Conservation (phyloP, 2,888 invertebrate species). For the Campoplex capitator region DNA sequence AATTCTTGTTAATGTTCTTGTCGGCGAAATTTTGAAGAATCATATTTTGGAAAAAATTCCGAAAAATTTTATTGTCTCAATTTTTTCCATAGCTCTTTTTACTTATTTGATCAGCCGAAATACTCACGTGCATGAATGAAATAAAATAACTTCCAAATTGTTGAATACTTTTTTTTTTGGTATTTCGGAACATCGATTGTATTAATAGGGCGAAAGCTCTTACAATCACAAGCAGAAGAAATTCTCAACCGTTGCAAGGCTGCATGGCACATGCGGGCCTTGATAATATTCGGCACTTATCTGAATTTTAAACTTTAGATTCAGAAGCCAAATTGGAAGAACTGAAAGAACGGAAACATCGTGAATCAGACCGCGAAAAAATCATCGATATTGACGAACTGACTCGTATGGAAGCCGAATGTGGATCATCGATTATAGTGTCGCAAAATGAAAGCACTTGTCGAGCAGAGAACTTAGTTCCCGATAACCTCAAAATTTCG, state of each 20-base stretch:
- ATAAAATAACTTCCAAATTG: neutral
- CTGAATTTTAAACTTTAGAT: neutral
- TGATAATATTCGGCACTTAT: neutral
- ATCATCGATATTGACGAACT: neutral
- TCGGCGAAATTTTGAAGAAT: too few relatives aligned
- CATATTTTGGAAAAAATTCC: too few relatives aligned
- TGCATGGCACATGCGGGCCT: neutral
- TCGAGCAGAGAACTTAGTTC: neutral
- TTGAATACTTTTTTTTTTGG: too few relatives aligned
- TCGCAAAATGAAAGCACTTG: neutral
- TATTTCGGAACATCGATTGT: too few relatives aligned
- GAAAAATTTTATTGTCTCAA: too few relatives aligned
- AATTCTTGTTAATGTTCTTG: too few relatives aligned
- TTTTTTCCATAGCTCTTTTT: too few relatives aligned
- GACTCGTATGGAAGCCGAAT: neutral
- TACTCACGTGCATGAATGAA: too few relatives aligned
- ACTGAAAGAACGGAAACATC: neutral
- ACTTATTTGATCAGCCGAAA: too few relatives aligned
- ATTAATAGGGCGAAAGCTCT: too few relatives aligned
- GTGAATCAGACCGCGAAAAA: neutral
- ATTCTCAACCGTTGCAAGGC: neutral
- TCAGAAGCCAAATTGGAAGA: neutral
- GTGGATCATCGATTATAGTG: neutral
- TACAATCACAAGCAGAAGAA: too few relatives aligned
- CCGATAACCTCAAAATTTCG: neutral